phyloP scores from a whole-genome alignment of 2,113 vertebrate genomes.

The Thunnus thynnus region DNA sequence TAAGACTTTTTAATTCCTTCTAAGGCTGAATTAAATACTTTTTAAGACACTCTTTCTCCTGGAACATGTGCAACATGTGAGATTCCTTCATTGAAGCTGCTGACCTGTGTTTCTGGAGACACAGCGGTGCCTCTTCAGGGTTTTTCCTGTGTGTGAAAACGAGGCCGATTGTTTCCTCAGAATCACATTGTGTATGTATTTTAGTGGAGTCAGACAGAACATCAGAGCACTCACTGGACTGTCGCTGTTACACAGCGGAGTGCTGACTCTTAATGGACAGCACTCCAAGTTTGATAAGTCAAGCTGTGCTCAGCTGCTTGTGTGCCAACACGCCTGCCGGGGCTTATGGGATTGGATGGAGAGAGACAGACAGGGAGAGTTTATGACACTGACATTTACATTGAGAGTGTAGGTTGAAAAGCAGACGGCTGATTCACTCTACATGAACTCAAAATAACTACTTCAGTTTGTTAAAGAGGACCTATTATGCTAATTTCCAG shows the following conservation, averaged over 20 bases:
- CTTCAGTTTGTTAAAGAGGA: neutral
- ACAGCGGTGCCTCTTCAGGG: neutral
- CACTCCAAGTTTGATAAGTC: conserved; percentile 38
- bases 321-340: conserved; percentile 45
- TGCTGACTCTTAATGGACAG: conserved; percentile 58
- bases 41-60: too few species aligned
- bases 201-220: neutral
- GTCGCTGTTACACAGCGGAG: neutral
- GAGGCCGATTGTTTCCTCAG: conserved; percentile 14
- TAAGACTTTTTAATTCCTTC: too few species aligned
- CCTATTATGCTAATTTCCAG: too few species aligned
- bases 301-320: conserved; percentile 61
- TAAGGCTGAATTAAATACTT: too few species aligned
- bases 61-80: neutral
- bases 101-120: neutral
- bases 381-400: conserved; percentile 37
- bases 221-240: conserved; percentile 16
- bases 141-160: neutral
- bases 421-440: neutral
- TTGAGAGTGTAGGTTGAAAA: conserved; percentile 10
- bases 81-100: too few species aligned
- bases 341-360: conserved; percentile 59
- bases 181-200: conserved; percentile 7
- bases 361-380: conserved; percentile 14
- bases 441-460: neutral